These are phyloP conservation scores for Potorous gilbertii DNA, from an alignment of 2,797 vertebrate genomes.

Conservation along the genomic window DNA sequence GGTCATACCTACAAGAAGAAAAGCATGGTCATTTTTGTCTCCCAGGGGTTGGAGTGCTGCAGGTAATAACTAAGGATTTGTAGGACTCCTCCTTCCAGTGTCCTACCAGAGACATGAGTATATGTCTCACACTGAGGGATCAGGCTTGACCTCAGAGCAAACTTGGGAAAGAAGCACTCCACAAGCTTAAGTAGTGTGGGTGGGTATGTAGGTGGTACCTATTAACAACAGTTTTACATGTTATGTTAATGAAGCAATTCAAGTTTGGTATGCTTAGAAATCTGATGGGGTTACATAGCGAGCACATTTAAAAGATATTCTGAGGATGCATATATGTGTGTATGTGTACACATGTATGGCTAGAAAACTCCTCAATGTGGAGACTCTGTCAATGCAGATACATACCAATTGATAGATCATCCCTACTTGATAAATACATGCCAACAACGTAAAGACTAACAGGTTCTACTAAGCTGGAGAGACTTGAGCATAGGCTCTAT, in stretches of 20 bases:
- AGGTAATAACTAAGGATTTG: background rate
- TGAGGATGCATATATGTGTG: background rate
- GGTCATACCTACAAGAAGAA: background rate
- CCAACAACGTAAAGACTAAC: background rate
- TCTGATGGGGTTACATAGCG: background rate
- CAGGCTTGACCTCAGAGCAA: background rate
- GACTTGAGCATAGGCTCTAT: background rate
- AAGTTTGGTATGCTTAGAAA: background rate
- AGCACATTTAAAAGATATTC: constrained; percentile 15
- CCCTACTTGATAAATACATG: too few relatives aligned
- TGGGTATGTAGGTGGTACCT: background rate
- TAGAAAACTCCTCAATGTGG: background rate
- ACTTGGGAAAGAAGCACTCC: background rate
- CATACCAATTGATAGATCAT: background rate
- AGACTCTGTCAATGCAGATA: background rate
- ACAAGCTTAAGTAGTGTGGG: background rate
- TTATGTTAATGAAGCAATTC: constrained; percentile 10
- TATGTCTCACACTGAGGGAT: background rate
- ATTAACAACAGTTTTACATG: background rate
- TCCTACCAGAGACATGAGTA: background rate
- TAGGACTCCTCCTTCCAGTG: background rate
- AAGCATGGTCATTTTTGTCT: background rate
- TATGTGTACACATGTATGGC: background rate
- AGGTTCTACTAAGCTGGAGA: background rate
- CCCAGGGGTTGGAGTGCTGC: background rate